phyloP scores from a whole-genome alignment of 2,113 vertebrate species.

The Sterna hirundo region DNA sequence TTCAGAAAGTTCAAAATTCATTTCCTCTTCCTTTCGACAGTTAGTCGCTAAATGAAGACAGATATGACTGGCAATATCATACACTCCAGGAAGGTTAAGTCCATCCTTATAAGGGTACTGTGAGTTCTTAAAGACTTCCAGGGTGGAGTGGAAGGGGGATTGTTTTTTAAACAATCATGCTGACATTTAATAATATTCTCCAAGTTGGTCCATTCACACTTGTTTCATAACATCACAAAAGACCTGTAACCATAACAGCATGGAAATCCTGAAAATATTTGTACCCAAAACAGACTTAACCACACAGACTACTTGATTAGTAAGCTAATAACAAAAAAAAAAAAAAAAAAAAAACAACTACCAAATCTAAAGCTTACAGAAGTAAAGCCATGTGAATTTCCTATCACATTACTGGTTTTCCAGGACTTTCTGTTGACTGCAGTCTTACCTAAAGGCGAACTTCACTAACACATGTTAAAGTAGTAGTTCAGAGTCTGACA shows the following conservation, averaged over 20 bases:
- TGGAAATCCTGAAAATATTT: background rate
- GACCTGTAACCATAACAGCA: background rate
- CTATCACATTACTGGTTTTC: background rate
- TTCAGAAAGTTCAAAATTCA: background rate
- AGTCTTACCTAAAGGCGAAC: background rate
- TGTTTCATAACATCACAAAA: background rate
- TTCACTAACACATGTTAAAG: background rate
- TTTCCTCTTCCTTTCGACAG: background rate
- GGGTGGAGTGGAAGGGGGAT: rapidly evolving
- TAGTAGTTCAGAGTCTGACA: background rate
- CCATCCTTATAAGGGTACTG: background rate
- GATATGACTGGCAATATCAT: background rate
- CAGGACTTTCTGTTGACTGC: background rate
- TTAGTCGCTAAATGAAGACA: background rate
- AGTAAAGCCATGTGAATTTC: background rate
- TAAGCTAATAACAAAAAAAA: background rate
- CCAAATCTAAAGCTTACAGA: background rate
- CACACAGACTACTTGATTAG: background rate
- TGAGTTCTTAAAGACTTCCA: background rate
- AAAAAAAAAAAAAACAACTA: background rate
- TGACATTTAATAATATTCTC: background rate
- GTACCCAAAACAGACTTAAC: background rate
- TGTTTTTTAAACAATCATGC: background rate
- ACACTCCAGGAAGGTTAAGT: background rate
- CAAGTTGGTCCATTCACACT: background rate